These are phyloP conservation scores for Emys orbicularis DNA, from an alignment of 2,797 vertebrate species.

Conservation along the genomic window DNA sequence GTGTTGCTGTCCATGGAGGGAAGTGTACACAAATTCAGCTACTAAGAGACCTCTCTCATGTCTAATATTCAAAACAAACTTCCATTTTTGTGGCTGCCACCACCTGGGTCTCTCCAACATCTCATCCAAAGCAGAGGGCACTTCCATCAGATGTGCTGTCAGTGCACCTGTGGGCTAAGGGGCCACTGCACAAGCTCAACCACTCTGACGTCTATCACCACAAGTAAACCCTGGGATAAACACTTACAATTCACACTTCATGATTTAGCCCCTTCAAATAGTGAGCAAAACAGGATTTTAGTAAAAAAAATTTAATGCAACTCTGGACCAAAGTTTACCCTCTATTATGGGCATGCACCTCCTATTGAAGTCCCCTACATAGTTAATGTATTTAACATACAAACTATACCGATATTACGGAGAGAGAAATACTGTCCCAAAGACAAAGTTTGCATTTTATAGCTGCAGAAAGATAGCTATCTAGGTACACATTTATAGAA, in stretches of 20 bases:
- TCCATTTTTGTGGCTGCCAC: background rate
- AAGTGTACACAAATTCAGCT: background rate
- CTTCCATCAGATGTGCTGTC: background rate
- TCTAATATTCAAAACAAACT: background rate
- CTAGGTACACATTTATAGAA: background rate
- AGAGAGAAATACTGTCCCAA: background rate
- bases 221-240: background rate
- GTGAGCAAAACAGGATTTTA: background rate
- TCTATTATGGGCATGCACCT: background rate
- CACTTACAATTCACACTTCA: conserved; percentile 47
- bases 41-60: background rate
- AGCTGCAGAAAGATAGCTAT: too few species aligned
- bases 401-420: conserved; percentile 4
- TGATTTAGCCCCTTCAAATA: conserved; percentile 42
- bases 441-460: too few species aligned
- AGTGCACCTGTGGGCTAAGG: background rate
- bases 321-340: background rate
- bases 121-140: background rate
- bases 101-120: background rate
- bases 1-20: background rate
- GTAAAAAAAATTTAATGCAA: background rate
- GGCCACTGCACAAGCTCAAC: background rate
- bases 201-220: background rate
- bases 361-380: background rate
- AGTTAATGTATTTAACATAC: background rate